Conservation (phyloP, 2,113 vertebrate species). For the Gobius niger region DNA sequence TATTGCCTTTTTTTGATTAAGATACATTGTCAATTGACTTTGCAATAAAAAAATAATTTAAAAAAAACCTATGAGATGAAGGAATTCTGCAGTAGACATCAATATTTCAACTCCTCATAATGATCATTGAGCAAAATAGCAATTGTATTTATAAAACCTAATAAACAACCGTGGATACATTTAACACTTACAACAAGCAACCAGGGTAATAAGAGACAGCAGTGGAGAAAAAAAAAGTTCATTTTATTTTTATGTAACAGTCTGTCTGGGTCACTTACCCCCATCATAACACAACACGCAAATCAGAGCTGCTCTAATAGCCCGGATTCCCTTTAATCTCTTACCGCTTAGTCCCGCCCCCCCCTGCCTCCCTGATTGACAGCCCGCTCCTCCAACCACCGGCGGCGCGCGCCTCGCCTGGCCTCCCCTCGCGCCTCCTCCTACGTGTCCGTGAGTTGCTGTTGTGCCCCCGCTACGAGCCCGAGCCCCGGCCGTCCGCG, state of each 20-base stretch:
- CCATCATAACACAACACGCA: not conserved
- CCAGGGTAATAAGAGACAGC: too few relatives aligned
- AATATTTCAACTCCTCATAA: too few relatives aligned
- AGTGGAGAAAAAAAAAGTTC: too few relatives aligned
- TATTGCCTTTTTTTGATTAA: too few relatives aligned
- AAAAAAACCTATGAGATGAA: too few relatives aligned
- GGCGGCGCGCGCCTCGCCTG: not conserved
- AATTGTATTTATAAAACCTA: too few relatives aligned
- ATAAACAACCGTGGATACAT: too few relatives aligned
- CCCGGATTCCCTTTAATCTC: conserved; percentile 37
- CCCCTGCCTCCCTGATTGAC: conserved; percentile 27
- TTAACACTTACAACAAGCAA: too few relatives aligned
- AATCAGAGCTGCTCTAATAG: not conserved
- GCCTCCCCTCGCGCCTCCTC: conserved; percentile 3
- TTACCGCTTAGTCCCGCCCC: conserved; percentile 52
- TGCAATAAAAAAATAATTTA: too few relatives aligned
- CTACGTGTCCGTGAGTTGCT: conserved; percentile 36
- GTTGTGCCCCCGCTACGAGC: conserved; percentile 22
- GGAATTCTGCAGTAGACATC: too few relatives aligned
- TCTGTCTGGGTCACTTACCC: not conserved
- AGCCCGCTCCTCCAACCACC: conserved; percentile 39
- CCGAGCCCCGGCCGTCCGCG: not conserved
- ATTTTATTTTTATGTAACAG: not conserved
- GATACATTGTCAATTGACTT: too few relatives aligned
- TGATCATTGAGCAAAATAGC: too few relatives aligned